Conservation (phyloP, 37 sponge, comb jelly and placozoan species). For the Ianthella basta region DNA sequence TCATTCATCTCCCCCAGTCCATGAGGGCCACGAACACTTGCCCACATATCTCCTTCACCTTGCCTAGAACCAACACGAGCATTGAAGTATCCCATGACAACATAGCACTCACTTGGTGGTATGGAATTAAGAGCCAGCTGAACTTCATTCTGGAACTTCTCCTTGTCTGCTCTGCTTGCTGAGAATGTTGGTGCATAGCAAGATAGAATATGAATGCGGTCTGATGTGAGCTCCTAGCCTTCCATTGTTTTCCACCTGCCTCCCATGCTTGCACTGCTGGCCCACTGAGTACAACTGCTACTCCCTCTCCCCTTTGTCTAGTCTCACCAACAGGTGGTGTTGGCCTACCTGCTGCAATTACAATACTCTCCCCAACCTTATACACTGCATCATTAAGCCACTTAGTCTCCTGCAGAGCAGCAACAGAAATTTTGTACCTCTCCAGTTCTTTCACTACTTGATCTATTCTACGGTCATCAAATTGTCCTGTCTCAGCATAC, state of each 20-base stretch:
- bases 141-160: neutral
- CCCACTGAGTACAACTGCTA: conserved; percentile 36
- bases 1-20: conserved; percentile 13
- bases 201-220: conserved; percentile 10
- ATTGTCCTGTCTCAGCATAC: too few relatives aligned
- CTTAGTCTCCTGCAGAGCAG: conserved; percentile 30
- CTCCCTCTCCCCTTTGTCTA: conserved; percentile 50
- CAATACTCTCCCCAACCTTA: conserved; percentile 27
- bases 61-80: conserved; percentile 22
- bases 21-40: conserved; percentile 2
- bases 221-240: conserved; percentile 45
- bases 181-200: conserved; percentile 28
- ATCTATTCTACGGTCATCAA: neutral
- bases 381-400: conserved; percentile 31
- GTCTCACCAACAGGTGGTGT: conserved; percentile 8
- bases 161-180: conserved; percentile 25
- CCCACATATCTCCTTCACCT: conserved; percentile 12
- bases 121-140: conserved; percentile 13
- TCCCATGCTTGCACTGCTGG: conserved; percentile 32
- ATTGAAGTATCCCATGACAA: conserved; percentile 28
- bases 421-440: neutral
- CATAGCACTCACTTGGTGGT: conserved; percentile 15
- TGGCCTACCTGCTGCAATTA: conserved; percentile 41
- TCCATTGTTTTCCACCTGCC: conserved; percentile 44
- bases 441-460: neutral